Evolutionary conservation across 2,113 vertebrate species (phyloP).

Genomic region (Rhinolophus ferrumequinum): DNA sequence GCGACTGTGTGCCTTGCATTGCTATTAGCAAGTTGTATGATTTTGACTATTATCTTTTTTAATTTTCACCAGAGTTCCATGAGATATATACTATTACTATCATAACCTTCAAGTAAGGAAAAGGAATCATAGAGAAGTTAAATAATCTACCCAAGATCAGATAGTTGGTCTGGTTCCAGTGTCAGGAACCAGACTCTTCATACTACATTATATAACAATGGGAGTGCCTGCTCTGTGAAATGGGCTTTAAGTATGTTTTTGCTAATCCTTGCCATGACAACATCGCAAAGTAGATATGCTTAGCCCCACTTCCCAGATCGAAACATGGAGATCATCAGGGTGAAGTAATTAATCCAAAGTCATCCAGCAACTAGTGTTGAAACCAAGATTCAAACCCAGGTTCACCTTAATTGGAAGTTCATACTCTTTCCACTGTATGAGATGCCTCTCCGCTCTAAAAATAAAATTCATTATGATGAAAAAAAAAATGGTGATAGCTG

Average conservation of each 20-base stretch:
- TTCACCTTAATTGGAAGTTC: not conserved
- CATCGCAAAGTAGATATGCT: not conserved
- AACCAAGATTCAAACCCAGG: not conserved
- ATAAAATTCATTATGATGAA: not conserved
- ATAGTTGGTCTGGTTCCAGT: not conserved
- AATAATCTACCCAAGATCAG: not conserved
- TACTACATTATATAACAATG: not conserved
- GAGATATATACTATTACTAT: not conserved
- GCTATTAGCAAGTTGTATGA: not conserved
- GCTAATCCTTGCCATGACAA: not conserved
- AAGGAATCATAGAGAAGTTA: not conserved
- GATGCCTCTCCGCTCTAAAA: not conserved
- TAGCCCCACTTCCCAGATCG: not conserved
- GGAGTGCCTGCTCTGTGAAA: not conserved
- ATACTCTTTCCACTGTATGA: not conserved
- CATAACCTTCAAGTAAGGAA: not conserved
- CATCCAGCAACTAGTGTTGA: not conserved
- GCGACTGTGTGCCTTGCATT: not conserved
- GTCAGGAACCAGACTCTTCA: not conserved
- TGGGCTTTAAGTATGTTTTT: not conserved
- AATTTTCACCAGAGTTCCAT: not conserved
- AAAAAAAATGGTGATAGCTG: not conserved
- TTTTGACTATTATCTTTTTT: not conserved
- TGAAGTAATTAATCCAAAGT: not conserved
- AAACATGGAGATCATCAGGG: not conserved